These are phyloP conservation scores for Drosophila insularis DNA, from an alignment of 1,140 invertebrate genomes.

Conservation along the genomic window DNA sequence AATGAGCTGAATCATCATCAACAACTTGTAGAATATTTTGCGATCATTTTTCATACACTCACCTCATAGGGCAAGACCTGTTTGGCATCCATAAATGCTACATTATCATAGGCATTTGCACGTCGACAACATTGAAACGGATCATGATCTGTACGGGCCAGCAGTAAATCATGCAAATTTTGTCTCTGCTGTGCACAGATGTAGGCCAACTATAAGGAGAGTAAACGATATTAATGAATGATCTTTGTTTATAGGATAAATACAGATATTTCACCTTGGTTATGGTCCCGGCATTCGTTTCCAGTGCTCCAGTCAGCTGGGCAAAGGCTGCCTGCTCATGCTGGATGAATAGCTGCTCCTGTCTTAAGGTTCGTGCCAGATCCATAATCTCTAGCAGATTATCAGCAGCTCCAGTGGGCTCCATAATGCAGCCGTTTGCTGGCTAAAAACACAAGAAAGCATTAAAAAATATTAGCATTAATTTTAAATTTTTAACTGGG, in stretches of 20 bases:
- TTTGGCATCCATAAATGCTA: slow-evolving; percentile 94
- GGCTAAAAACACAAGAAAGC: neutral
- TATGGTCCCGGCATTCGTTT: slow-evolving; percentile 73
- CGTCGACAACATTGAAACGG: slow-evolving; percentile 89
- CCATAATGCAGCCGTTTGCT: slow-evolving; percentile 57
- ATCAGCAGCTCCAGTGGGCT: slow-evolving; percentile 68
- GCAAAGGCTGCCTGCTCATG: slow-evolving; percentile 77
- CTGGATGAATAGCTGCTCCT: slow-evolving; percentile 81
- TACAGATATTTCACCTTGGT: slow-evolving; percentile 53
- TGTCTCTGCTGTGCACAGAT: slow-evolving; percentile 93
- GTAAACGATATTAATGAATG: too few species aligned
- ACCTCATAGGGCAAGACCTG: slow-evolving; percentile 92
- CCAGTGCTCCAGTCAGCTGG: slow-evolving; percentile 64
- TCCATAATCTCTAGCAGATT: slow-evolving; percentile 82
- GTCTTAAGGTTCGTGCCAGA: slow-evolving; percentile 77
- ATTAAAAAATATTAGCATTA: neutral
- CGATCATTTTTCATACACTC: slow-evolving; percentile 40
- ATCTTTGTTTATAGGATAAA: too few species aligned
- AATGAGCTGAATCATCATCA: neutral
- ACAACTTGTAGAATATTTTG: neutral
- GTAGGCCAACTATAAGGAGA: slow-evolving; percentile 89
- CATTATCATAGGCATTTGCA: slow-evolving; percentile 90
- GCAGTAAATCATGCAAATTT: slow-evolving; percentile 91
- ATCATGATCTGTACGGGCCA: slow-evolving; percentile 88
- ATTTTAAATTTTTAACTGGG: neutral